These are phyloP conservation scores for Popillia japonica DNA, from an alignment of 1,140 invertebrate genomes.

Conservation along the genomic window DNA sequence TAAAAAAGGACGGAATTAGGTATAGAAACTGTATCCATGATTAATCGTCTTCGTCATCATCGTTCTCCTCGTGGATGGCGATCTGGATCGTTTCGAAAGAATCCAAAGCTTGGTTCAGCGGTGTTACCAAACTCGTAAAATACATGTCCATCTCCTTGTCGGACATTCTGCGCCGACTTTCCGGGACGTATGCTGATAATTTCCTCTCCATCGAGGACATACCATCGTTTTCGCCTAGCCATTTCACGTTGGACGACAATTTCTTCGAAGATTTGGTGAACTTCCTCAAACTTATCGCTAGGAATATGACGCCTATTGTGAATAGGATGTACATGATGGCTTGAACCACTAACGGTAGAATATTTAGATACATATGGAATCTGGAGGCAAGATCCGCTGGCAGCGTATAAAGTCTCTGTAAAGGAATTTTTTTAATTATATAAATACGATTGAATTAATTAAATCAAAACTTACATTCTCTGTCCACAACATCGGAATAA, in stretches of 20 bases:
- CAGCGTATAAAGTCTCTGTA: conserved; percentile 73
- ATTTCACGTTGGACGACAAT: background rate
- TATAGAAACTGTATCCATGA: background rate
- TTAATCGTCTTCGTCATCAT: background rate
- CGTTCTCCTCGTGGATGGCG: background rate
- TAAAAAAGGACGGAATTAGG: background rate
- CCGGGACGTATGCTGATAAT: conserved; percentile 48
- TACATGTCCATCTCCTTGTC: conserved; percentile 56
- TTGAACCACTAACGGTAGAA: conserved; percentile 69
- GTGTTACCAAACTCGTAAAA: conserved; percentile 53
- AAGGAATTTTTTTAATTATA: conserved; percentile 24
- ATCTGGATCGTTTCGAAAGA: background rate
- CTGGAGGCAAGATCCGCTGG: conserved; percentile 67
- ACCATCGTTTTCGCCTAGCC: background rate
- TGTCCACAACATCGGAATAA: conserved; percentile 81
- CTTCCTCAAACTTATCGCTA: conserved; percentile 59
- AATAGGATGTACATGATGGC: conserved; percentile 69
- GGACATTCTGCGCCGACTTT: conserved; percentile 48
- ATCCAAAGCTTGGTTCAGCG: conserved; percentile 51
- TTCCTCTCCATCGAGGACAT: conserved; percentile 49
- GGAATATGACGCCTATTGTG: conserved; percentile 63
- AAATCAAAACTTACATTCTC: conserved; percentile 76
- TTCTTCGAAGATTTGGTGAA: background rate
- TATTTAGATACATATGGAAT: conserved; percentile 77
- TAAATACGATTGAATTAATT: background rate